These are phyloP conservation scores for Hemibagrus wyckioides DNA, from an alignment of 2,113 vertebrate genomes.

Conservation along the genomic window DNA sequence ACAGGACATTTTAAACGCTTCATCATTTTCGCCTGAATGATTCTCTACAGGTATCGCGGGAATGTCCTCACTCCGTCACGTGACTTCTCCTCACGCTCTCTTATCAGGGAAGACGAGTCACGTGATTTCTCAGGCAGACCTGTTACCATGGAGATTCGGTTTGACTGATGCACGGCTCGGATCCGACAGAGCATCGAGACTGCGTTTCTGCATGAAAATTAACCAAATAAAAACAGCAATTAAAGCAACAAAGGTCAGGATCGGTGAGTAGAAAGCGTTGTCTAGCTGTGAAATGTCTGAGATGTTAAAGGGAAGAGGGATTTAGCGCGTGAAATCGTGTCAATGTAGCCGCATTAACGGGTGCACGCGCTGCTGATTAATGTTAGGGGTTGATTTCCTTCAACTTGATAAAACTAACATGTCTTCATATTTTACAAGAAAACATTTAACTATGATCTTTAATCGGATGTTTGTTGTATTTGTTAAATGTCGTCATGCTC, in stretches of 20 bases:
- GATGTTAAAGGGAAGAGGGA: not conserved
- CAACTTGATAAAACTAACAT: not conserved
- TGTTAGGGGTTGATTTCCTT: not conserved
- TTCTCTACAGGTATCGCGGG: not conserved
- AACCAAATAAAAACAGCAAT: not conserved
- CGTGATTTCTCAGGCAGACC: not conserved
- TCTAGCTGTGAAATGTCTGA: not conserved
- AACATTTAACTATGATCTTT: not conserved
- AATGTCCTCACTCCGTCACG: not conserved
- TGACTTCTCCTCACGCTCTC: not conserved
- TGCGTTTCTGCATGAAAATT: not conserved
- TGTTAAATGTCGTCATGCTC: not conserved
- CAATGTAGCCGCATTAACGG: not conserved
- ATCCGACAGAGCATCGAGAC: not conserved
- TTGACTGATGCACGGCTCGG: conserved; percentile 26
- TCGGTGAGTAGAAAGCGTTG: not conserved
- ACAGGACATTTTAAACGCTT: not conserved
- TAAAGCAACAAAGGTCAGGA: not conserved
- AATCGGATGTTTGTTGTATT: not conserved
- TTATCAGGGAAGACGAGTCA: not conserved
- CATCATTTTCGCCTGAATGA: not conserved
- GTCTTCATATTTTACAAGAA: not conserved
- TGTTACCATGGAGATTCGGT: conserved; percentile 34
- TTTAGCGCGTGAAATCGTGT: not conserved
- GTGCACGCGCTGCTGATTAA: not conserved